Evolutionary conservation across 2,797 vertebrate species (phyloP), one percentile per base, ranked within the genome.

Genomic region (Dermochelys coriacea): DNA sequence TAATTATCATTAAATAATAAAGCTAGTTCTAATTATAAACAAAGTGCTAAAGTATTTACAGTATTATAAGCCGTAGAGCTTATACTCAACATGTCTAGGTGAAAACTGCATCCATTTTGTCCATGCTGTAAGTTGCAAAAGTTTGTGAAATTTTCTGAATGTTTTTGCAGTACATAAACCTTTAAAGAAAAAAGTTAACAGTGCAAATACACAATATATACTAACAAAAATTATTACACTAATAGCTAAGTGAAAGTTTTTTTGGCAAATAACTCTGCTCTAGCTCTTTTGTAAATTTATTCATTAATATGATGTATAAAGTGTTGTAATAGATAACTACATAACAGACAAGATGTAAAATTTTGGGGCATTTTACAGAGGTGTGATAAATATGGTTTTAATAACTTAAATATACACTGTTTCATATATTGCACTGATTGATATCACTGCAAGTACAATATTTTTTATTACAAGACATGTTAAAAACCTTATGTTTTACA

Each of bases 81-180:
- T 98, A 98, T 97, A 98, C 97, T 98, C 97, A 98, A 98, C 96
- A 97, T 97, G 97, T 98, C 97, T 96, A 97, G 97, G 95, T 97
- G 97, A 98, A 98, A 97, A 97, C 94, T 96, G 97, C 97, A 98
- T 98, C 98, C 98, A 98, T 96, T 98, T 97, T 98, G 97, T 98
- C 98, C 98, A 98, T 98, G 97, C 97, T 98, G 97, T 97, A 97
- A 98, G 98, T 95, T 98, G 97, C 92, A 97, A 98, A 96, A 98
- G 96, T 98, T 97, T 98, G 96, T 97, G 93, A 97, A 80, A 97
- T 93, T 97, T 98, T 97, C 97, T 96, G 93, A 95, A 94, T 96
- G 94, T 97, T 97, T 98, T 95, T 97, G 97, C 90, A 97, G 97
- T 96, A 95, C 81, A 96, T 97, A 98, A 97, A 98, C 97, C 95